Evolutionary conservation across 2,113 vertebrate species (phyloP), one percentile per base, ranked within the genome.

Genomic region (Centrocercus urophasianus): DNA sequence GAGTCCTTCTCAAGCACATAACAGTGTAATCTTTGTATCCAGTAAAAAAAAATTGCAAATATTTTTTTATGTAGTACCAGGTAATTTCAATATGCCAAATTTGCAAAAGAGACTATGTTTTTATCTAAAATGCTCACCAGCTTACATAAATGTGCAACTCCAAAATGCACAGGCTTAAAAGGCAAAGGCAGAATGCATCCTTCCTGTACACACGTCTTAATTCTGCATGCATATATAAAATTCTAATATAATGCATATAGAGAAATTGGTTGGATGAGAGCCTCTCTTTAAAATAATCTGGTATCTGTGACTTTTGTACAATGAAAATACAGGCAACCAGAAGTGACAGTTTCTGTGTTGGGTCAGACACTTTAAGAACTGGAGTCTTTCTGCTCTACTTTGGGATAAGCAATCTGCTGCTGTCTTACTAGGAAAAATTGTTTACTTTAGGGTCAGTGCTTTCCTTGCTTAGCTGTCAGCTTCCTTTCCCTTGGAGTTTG

Each of bases 191-290:
- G 11, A 3, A 17, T 82, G 18, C 28, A 47, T 42, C 10, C 8
- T 56, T 64, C 30, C 77, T 60, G 11, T 40, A 34, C 4, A 14
- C 16, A 56, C 7, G 4, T 25, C 84, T 64, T 82, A 38, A 72
- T 65, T 90, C 84, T 47, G 17, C 20, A n/a, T 0, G 0, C n/a
- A 10, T 64, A 45, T n/a, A 8, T 0, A 0, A 24, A 59, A 2
- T 8, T 82, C 40, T 57, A 61, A 78, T 61, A 34, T 30, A 71
- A 72, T 14, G 11, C 19, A 13, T 45, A 25, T 2, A 34, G 28
- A 60, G 19, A 74, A 86, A 42, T 3, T 4, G 30, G 43, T 40
- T 38, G 22, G 22, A 70, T n/a, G 11, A 86, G 48, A 81, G 4
- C 15, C 59, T 12, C 7, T 67, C 19, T 86, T 72, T 13, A 36